Base-by-base conservation (phyloP, 2,797 vertebrate species). In the Sebastes minor region DNA sequence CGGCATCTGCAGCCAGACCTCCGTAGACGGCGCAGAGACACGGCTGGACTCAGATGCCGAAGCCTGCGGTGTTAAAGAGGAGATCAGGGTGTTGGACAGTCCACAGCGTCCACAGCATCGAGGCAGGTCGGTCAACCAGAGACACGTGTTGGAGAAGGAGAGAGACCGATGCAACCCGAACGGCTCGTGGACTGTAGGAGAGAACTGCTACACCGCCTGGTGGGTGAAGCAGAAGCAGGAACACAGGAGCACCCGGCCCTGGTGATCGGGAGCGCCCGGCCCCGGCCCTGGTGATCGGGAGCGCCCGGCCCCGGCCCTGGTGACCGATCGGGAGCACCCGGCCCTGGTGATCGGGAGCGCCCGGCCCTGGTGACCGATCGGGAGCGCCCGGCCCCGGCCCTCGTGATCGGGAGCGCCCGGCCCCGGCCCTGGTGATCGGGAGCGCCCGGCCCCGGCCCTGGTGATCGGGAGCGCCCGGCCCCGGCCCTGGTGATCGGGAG, bases 161-260 rank as follows among this genome's bases (percentile, higher is more conserved):
- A 82, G 74, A 1, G 28, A 56, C 5, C 18, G 52, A 22, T 64
- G 35, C 2, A 70, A 18, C 3, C 23, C 3, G 4, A 71, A 49
- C 32, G 88, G 91, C 89, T 89, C 89, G 6, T 95, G 96, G 95
- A 84, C 90, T 3, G 77, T 92, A 20, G 95, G 88, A 23, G 92
- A 89, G 42, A 86, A 82, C 23, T 76, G 80, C 38, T 86, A 76
- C 79, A 92, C 94, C 0, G 94, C 96, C 46, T 96, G 96, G 89
- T 95, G 95, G 94, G 92, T 96, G 80, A 94, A 95, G 52, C 93
- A 91, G 78, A 95, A 96, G 78, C 96, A 97, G 69, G 90, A 95
- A 66, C 84, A 83, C 76, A 93, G 95, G 78, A 96, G 94, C 89
- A 97, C 96, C 1, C 74, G 95, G 11, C 97, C 96, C 5, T 97